phyloP scores from a whole-genome alignment of 2,113 vertebrate species.

The Saccopteryx bilineata region DNA sequence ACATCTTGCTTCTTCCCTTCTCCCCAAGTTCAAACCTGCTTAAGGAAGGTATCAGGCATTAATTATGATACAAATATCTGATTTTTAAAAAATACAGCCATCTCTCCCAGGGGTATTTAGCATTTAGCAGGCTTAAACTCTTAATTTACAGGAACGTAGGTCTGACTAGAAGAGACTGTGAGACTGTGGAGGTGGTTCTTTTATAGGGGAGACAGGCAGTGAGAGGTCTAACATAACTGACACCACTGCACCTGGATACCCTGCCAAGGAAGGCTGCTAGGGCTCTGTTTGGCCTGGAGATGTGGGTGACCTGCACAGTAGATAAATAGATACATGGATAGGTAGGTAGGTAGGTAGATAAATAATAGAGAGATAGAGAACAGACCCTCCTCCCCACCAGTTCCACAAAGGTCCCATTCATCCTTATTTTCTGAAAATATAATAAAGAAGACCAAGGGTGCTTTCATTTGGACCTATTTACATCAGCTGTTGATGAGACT shows the following conservation, averaged over 20 bases:
- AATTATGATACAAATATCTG: neutral
- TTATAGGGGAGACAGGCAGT: no score
- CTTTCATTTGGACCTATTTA: neutral
- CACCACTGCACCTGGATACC: neutral
- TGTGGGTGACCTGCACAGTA: no score
- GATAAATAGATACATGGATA: no score
- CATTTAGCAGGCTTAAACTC: neutral
- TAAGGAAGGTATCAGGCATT: neutral
- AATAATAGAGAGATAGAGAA: neutral
- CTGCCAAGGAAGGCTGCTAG: neutral
- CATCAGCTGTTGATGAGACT: neutral
- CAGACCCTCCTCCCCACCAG: fast-evolving
- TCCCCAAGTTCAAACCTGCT: neutral
- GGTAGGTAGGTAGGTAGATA: neutral
- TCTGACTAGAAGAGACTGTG: neutral
- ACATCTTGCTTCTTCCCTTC: neutral
- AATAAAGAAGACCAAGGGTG: neutral
- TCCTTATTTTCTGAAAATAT: neutral
- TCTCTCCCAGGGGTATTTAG: neutral
- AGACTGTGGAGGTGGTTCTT: neutral
- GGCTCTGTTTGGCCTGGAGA: neutral
- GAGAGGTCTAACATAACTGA: neutral
- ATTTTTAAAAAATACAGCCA: neutral
- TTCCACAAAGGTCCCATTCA: neutral
- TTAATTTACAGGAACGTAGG: neutral